phyloP scores from a whole-genome alignment of 2,888 invertebrate genomes.

The Andricus quercusramuli region DNA sequence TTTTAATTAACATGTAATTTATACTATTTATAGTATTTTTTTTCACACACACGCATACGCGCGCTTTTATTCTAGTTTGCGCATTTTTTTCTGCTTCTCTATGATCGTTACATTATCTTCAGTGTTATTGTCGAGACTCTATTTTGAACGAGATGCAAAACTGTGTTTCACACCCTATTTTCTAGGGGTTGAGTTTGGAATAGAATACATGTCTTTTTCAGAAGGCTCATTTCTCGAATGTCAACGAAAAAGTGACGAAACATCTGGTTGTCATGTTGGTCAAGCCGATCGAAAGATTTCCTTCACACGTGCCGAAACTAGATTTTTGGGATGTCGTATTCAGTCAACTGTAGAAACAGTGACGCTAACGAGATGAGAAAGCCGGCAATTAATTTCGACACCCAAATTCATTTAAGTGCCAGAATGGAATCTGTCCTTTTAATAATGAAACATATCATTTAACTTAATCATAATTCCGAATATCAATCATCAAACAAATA shows the following conservation, averaged over 20 bases:
- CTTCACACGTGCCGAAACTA: slow-evolving; percentile 56
- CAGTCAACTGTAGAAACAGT: slow-evolving; percentile 49
- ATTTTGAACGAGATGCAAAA: background rate
- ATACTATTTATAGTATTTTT: too few relatives aligned
- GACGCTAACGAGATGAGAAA: slow-evolving; percentile 71
- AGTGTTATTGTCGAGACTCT: background rate
- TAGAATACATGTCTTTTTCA: background rate
- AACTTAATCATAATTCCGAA: background rate
- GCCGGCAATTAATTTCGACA: slow-evolving; percentile 71
- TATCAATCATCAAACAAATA: background rate
- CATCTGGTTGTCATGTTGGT: slow-evolving; percentile 49
- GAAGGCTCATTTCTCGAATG: background rate
- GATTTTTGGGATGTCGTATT: background rate
- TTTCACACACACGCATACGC: too few relatives aligned
- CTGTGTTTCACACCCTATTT: background rate
- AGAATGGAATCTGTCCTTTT: slow-evolving; percentile 5
- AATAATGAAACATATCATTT: background rate
- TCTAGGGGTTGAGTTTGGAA: background rate
- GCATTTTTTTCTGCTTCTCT: too few relatives aligned
- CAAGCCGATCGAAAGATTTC: slow-evolving; percentile 57
- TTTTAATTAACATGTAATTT: too few relatives aligned
- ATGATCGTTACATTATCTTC: background rate
- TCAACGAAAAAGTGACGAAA: slow-evolving; percentile 9
- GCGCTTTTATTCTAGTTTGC: too few relatives aligned
- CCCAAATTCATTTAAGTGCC: slow-evolving; percentile 46